Evolutionary conservation across 2,113 vertebrate species (phyloP), one percentile per base, ranked within the genome.

Genomic region (Meriones unguiculatus): DNA sequence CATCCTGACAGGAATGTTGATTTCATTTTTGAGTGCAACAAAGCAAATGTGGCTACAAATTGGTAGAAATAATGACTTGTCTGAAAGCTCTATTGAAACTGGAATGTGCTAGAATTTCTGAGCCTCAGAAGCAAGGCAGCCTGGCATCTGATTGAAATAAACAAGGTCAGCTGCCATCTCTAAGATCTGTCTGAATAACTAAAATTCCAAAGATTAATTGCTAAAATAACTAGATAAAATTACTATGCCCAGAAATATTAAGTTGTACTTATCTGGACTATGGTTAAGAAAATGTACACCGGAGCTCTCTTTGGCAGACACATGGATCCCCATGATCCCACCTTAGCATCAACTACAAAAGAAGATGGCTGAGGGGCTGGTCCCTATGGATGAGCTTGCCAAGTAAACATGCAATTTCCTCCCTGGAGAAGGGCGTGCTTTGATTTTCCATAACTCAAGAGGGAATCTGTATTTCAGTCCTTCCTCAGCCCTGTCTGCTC

Each of bases 61-160:
- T 18, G 0, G 35, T 8, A 3, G 8, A 35, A 64, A 76, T 70
- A 65, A 64, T 65, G 32, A 77, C 64, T 87, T 84, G 52, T 18
- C 88, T 91, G 72, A 41, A 32, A 89, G n/a, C 69, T 96, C 52
- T 35, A 41, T 64, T 75, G 73, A 7, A 22, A 41, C 9, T 69
- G 32, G 70, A 89, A 77, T 81, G 35, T 50, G 22, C 82, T 94
- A 89, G 90, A 72, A 90, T 92, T 87, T 59, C 92, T 95, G 24
- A 41, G 65, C 11, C 50, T 84, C 75, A 59, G n/a, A 32, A 7
- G n/a, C 52, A 89, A 78, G 28, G 38, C 35, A 89, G 89, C 69
- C 93, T 64, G 46, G 35, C 24, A 32, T 59, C 7, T 80, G 80
- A 72, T 75, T 90, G 41, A 87, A 90, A 81, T 14, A 54, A 59